Conservation (phyloP, 2,888 invertebrate genomes). For the Deroplatys truncata region DNA sequence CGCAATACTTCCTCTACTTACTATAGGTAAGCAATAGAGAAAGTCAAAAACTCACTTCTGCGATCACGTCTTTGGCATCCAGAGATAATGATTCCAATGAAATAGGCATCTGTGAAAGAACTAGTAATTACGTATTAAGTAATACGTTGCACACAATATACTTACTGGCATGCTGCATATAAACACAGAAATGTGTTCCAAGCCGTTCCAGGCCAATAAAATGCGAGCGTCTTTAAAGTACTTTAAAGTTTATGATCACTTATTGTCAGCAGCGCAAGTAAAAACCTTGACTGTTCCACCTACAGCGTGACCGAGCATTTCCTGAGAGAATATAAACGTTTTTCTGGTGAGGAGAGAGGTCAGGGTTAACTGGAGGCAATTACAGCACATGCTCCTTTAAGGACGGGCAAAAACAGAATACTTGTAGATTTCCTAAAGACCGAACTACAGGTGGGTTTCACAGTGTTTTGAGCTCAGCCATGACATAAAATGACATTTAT, state of each 20-base stretch:
- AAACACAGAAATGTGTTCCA: background rate
- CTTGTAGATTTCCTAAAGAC: background rate
- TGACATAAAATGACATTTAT: no score
- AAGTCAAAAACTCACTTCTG: no score
- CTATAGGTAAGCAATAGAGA: no score
- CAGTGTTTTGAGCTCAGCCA: background rate
- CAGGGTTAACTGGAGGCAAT: background rate
- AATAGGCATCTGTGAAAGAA: no score
- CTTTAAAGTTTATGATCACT: background rate
- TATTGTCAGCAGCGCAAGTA: background rate
- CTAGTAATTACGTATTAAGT: no score
- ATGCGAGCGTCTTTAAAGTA: background rate
- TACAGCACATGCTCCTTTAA: background rate
- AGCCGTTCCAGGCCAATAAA: background rate
- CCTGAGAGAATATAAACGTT: background rate
- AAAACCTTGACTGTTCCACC: background rate
- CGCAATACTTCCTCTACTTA: no score
- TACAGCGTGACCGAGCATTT: background rate
- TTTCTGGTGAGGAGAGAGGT: background rate
- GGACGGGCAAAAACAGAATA: background rate
- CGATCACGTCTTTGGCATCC: no score
- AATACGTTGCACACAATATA: no score
- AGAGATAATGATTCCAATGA: no score
- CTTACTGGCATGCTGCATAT: no score
- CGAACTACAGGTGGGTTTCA: background rate